Evolutionary conservation across 2,113 vertebrate species (phyloP), one percentile per base, ranked within the genome.

Genomic region (Megaceryle torquata): DNA sequence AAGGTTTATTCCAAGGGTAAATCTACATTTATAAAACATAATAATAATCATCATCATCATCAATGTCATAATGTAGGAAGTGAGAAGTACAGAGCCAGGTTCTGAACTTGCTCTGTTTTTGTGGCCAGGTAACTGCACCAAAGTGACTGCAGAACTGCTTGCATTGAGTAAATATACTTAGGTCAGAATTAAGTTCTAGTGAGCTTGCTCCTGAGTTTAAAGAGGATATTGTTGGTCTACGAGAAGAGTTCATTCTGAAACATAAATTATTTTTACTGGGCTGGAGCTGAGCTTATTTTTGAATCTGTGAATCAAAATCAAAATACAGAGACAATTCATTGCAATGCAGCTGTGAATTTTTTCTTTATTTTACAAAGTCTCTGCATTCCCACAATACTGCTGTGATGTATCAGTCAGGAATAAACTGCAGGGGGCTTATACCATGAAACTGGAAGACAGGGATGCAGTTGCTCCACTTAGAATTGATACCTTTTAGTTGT

Each of bases 1-100:
- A 97, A 98, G 94, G 68, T 97, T 97, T 88, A 98, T 98, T 91
- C 96, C 96, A 89, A 98, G 97, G 98, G 98, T 98, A 97, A 77
- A 96, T 87, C 54, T 88, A 22, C 50, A 54, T 59, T 74, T 95
- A 57, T 81, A 64, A 95, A 82, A 59, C 53, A 37, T 56, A 68
- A 48, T 63, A 50, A 43, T 57, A 89, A 82, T 56, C 72, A 37
- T 56, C 63, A 48, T 63, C 44, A 39, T 57, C 2, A 51, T 78
- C 35, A 80, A 35, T 20, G 44, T 89, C 20, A 53, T 53, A 80
- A 68, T n/a, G 64, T 12, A 88, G 77, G 50, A 90, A 39, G 19
- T 46, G 46, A 53, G 50, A 46, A 83, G 46, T 83, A 39, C 53
- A 86, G 77, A 53, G 54, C 15, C 60, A 84, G 61, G 63, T 84